Evolutionary conservation across 2,797 vertebrate species (phyloP), one percentile per base, ranked within the genome.

Genomic region (Enteromius radiatus): DNA sequence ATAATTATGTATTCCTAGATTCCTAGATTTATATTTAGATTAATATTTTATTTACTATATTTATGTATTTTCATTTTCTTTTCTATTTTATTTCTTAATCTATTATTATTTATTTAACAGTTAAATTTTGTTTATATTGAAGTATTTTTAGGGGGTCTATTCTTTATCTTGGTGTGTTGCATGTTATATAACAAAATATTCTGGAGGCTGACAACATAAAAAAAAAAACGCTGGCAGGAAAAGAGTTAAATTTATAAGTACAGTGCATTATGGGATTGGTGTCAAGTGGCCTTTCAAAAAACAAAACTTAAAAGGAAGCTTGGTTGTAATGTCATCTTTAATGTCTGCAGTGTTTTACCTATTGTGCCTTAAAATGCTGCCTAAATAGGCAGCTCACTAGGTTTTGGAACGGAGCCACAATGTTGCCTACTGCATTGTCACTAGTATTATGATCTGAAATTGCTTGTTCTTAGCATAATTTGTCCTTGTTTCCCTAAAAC

Each of bases 401-500:
- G 31, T 41, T 63, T 64, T 15, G 28, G 43, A 47, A 64, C 56
- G 26, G 19, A 52, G 31, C 9, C 2, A 4, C 5, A 23, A 23
- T 28, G 49, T 41, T 67, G 33, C 19, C 31, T 76, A 31, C 43
- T 56, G 23, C 63, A 17, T 1, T 21, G 47, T 76, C 61, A 82
- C 45, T 43, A 41, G 71, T 28, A 41, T 45, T 65, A 19, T 54
- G 21, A 33, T 36, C n/a, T 49, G 31, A 49, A 76, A 41, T 76
- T 2, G 45, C 73, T 59, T 59, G 49, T 82, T 59, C 12, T 23
- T 33, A 76, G 33, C 47, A 33, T n/a, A 69, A 67, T 41, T 69
- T 83, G 36, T 70, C 63, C 64, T 61, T 6, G 14, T 70, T 83
- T 77, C 52, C 15, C 14, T 83, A 69, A 68, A 65, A 76, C 45